Conservation (phyloP, 2,113 vertebrate species). For the Glaucomys volans region DNA sequence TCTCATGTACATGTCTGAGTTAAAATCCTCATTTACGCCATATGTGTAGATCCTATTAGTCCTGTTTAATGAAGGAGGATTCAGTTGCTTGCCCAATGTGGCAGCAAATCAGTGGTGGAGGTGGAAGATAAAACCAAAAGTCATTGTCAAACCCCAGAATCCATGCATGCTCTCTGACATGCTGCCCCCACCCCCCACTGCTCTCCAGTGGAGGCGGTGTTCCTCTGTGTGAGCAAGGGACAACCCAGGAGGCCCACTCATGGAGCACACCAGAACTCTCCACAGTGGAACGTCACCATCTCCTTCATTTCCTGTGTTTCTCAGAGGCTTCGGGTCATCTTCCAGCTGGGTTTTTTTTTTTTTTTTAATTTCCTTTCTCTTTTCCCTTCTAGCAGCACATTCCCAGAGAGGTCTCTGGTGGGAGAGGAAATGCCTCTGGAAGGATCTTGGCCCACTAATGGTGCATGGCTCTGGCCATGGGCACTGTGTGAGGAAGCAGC, state of each 20-base stretch:
- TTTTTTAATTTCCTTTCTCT: background rate
- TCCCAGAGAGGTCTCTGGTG: background rate
- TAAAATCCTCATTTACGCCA: background rate
- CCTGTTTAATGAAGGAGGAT: background rate
- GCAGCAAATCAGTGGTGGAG: background rate
- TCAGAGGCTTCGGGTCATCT: background rate
- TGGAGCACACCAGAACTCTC: background rate
- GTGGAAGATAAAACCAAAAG: background rate
- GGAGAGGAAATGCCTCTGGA: background rate
- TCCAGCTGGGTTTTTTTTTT: background rate
- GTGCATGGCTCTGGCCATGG: background rate
- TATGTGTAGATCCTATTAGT: background rate
- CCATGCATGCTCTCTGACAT: background rate
- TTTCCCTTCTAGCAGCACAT: background rate
- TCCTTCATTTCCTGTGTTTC: background rate
- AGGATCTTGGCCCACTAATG: background rate
- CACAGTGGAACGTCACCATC: accelerated
- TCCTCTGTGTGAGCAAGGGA: background rate
- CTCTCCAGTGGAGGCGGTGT: background rate
- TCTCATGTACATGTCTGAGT: background rate
- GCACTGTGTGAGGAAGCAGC: background rate
- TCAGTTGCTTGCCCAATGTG: background rate
- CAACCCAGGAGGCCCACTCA: too few relatives aligned
- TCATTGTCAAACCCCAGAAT: background rate
- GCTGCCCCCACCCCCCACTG: too few relatives aligned